Base-by-base conservation (phyloP, 92 coral and sea anemone species). In the Porites lobata region DNA sequence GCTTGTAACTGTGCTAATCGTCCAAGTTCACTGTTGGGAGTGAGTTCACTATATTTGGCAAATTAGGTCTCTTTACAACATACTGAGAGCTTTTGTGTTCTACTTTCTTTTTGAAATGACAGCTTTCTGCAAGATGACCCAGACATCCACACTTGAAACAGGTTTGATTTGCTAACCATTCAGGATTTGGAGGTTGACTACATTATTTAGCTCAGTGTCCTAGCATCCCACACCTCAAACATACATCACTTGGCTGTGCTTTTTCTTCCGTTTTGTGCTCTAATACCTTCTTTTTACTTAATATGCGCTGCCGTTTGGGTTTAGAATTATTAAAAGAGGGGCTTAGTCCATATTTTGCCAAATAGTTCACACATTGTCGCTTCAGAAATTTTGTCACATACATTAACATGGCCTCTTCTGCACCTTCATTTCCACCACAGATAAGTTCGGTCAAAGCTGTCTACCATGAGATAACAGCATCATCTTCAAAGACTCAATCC, bases 131-230 rank as follows among this genome's bases (percentile, higher is more conserved):
- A 21, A 72, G 69, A 58, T 71, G 80, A n/a, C 87, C 79, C 69
- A 43, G 52, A 50, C 72, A 24, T 38, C 87, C 87, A 83, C 87
- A 83, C 71, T 72, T 83, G 20, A 71, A 70, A 54, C 80, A 83
- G 51, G 50, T 63, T 72, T 83, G 87, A 26, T 83, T 54, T 24
- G 87, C 78, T 67, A 83, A 74, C 87, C 87, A 82, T 70, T 82
- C 21, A 15, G 87, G 87, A 11, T 82, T 59, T 24, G 87, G 87
- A 47, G 61, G 78, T 21, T 82, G 6, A 4, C 65, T 54, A 70
- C 87, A 82, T 14, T 82, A 79, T 67, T 71, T 18, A 13, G 87
- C 79, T 66, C 79, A 82, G 51, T 82, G 87, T 6, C 87, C 87
- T 9, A 82, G 66, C 38, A 54, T 14, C 50, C 87, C 87, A 82